Evolutionary conservation across 2,113 vertebrate species (phyloP), one percentile per base, ranked within the genome.

Genomic region (Eupsittula cactorum): DNA sequence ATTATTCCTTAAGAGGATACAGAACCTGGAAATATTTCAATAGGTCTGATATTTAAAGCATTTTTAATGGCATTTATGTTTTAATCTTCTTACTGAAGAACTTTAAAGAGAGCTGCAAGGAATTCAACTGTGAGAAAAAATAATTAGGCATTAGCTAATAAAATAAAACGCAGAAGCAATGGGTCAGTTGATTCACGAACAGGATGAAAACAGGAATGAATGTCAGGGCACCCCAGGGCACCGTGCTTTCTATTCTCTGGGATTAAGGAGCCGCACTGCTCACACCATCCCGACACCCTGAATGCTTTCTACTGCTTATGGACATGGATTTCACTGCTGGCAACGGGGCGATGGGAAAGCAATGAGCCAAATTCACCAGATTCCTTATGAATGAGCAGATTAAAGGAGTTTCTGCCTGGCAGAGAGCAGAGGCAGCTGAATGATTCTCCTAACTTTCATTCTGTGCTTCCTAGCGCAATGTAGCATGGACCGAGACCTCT

Each of bases 1-100:
- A 98, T 98, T 98, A 98, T 97, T 94, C 90, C 98, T 96, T 98
- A 98, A 98, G 98, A 98, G 96, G 98, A 98, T 98, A 97, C 68
- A 97, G 97, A 97, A 97, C 80, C 95, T 97, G 96, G 95, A 97
- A 97, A 92, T 97, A 97, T 98, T 97, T 98, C 97, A 98, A 88
- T 97, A 93, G 92, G 91, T 86, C 85, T 98, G 97, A 97, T 98
- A 98, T 98, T 98, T 98, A 98, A 97, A 98, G 95, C 97, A 97
- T 97, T 97, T 98, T 98, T 98, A 98, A 94, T 97, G 97, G 97
- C 96, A 98, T 98, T 98, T 98, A 97, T 97, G 79, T 97, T 98
- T 98, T 98, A 98, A 98, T 98, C 98, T 98, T 97, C 98, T 98
- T 98, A 98, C 96, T 97, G 97, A 95, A 95, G 97, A 97, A 96